These are phyloP conservation scores for Euphonia xanthogaster DNA, from an alignment of 2,797 vertebrate species.

Conservation along the genomic window DNA sequence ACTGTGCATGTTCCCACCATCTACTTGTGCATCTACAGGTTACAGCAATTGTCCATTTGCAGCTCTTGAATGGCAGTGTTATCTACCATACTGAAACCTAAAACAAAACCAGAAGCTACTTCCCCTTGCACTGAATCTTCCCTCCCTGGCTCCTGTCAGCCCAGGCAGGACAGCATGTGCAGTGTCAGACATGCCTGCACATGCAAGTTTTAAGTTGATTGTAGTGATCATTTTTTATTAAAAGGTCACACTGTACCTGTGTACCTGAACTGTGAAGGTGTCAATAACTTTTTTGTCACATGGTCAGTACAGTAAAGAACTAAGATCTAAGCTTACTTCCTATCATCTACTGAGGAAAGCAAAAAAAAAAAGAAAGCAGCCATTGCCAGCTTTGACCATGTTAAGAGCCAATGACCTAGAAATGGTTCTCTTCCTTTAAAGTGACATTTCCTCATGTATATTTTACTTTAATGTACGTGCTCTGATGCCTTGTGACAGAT, in stretches of 20 bases:
- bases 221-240: not conserved
- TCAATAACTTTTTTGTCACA: not conserved
- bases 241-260: not conserved
- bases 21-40: not conserved
- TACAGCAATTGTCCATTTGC: not conserved
- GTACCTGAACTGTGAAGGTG: not conserved
- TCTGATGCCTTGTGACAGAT: constrained; percentile 9
- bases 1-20: not conserved
- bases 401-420: not conserved
- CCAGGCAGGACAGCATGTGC: not conserved
- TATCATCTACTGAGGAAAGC: not conserved
- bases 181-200: not conserved
- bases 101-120: not conserved
- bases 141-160: not conserved
- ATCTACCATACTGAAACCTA: not conserved
- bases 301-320: not conserved
- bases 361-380: not conserved
- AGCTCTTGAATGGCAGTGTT: not conserved
- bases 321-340: not conserved
- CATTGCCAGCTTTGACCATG: not conserved
- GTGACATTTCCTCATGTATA: not conserved
- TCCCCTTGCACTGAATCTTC: not conserved
- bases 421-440: not conserved
- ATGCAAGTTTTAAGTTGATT: not conserved
- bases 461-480: constrained; percentile 1